phyloP scores from a whole-genome alignment of 1,140 invertebrate genomes.

The Lepidotrigona ventralis region DNA sequence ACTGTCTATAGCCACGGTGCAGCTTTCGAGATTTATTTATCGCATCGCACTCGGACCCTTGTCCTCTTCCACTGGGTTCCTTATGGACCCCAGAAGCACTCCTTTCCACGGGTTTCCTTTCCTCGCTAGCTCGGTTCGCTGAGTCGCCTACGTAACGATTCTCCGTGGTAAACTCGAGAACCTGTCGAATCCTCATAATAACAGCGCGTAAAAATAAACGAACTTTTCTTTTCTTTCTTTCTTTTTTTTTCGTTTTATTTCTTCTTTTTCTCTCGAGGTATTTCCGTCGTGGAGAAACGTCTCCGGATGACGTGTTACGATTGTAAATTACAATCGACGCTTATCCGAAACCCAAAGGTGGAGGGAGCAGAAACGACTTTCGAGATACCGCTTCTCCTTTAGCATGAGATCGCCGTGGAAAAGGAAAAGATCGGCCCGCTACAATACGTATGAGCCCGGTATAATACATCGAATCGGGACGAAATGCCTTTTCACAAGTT shows the following conservation, averaged over 20 bases:
- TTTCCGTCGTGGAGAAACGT: not conserved
- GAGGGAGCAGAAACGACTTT: conserved; percentile 30
- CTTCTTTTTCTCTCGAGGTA: not conserved
- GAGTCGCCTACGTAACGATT: not conserved
- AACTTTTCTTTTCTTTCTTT: not conserved
- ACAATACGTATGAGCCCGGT: conserved; percentile 69
- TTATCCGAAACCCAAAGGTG: conserved; percentile 25
- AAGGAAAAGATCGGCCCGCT: conserved; percentile 58
- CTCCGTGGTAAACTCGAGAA: conserved; percentile 41
- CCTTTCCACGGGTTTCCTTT: conserved; percentile 26
- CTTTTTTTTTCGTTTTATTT: not conserved
- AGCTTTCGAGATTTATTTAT: conserved; percentile 66
- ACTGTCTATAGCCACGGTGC: conserved; percentile 42
- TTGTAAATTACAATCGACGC: conserved; percentile 62
- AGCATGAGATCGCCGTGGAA: conserved; percentile 28
- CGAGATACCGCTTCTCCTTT: conserved; percentile 53
- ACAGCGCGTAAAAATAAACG: not conserved
- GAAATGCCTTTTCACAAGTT: conserved; percentile 73
- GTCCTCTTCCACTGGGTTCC: conserved; percentile 55
- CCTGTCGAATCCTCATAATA: conserved; percentile 34
- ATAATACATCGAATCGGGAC: conserved; percentile 74
- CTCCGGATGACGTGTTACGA: conserved; percentile 13
- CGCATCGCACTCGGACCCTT: conserved; percentile 44
- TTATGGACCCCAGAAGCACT: conserved; percentile 36
- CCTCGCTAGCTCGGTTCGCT: not conserved